A percentile compares a stretch with the other conserved stretches of the same genome.
phyloP scores from a whole-genome alignment of 2,797 vertebrate species.

The Mus minutoides region DNA sequence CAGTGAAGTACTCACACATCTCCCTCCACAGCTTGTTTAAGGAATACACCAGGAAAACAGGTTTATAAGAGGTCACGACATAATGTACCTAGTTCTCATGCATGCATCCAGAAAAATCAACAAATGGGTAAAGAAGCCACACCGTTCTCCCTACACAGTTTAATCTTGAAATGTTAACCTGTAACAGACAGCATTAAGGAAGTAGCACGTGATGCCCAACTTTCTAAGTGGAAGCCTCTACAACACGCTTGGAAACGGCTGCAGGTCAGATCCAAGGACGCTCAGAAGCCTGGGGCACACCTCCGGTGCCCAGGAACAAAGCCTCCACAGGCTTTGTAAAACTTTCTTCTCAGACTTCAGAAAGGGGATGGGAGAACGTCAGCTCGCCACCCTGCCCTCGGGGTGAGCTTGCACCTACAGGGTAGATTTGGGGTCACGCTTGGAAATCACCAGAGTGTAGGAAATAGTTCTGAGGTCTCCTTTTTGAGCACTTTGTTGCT shows the following conservation, averaged over 20 bases:
- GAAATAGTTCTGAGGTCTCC: not conserved
- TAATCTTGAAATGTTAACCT: constrained; percentile 11
- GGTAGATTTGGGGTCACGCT: not conserved
- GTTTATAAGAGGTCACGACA: constrained; percentile 28
- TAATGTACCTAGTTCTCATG: constrained; percentile 43
- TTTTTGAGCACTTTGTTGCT: not conserved
- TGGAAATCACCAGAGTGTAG: not conserved
- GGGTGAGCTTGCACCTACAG: not conserved
- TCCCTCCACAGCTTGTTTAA: not conserved
- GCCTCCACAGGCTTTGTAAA: not conserved
- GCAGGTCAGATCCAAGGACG: not conserved
- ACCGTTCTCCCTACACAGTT: not conserved
- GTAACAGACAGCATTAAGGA: not conserved
- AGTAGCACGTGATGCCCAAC: not conserved
- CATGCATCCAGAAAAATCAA: constrained; percentile 1
- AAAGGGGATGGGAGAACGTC: too few relatives aligned
- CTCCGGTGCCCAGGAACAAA: not conserved
- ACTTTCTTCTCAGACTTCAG: not conserved
- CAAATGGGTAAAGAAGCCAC: not conserved
- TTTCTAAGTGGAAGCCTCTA: not conserved
- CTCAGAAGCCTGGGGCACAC: not conserved
- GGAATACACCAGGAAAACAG: not conserved
- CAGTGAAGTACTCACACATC: not conserved
- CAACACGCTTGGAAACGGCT: not conserved
- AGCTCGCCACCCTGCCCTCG: not conserved